Percentiles rank a stretch among this genome's conserved stretches.
Evolutionary conservation across 2,888 invertebrate genomes (phyloP).

Genomic region (Leptogaster cylindrica): DNA sequence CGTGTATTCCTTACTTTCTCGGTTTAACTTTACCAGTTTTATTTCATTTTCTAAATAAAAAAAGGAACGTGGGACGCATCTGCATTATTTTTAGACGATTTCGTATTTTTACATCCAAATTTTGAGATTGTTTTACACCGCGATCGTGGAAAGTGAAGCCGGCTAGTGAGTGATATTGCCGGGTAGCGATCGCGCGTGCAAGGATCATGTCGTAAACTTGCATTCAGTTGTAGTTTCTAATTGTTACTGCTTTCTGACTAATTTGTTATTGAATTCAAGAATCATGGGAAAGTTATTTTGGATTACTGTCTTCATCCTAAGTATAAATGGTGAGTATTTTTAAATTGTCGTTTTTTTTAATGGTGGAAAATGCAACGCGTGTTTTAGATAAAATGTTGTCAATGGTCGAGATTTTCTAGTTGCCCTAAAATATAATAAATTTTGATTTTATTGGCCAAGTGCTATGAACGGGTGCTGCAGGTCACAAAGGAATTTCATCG

Average conservation of each 20-base stretch:
- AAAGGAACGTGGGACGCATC: neutral
- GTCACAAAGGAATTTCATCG: too few species aligned
- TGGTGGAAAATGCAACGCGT: neutral
- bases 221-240: neutral
- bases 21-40: neutral
- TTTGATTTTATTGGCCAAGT: neutral
- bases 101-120: conserved; percentile 10
- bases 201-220: conserved; percentile 24
- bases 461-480: neutral
- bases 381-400: too few species aligned
- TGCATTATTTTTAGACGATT: conserved; percentile 13
- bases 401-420: too few species aligned
- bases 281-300: conserved; percentile 24
- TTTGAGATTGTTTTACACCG: conserved; percentile 11
- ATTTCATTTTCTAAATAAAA: conserved; percentile 5
- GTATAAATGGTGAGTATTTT: conserved; percentile 15
- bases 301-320: conserved; percentile 14
- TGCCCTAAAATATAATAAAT: neutral
- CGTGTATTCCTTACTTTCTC: neutral
- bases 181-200: neutral
- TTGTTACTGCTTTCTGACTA: neutral
- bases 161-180: neutral
- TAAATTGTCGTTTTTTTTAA: neutral
- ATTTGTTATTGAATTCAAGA: conserved; percentile 9
- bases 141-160: conserved; percentile 9